A percentile compares a stretch with the other conserved stretches of the same genome.
Evolutionary conservation across 2,888 invertebrate species (phyloP).

Genomic region (Xestia rhomboidea): DNA sequence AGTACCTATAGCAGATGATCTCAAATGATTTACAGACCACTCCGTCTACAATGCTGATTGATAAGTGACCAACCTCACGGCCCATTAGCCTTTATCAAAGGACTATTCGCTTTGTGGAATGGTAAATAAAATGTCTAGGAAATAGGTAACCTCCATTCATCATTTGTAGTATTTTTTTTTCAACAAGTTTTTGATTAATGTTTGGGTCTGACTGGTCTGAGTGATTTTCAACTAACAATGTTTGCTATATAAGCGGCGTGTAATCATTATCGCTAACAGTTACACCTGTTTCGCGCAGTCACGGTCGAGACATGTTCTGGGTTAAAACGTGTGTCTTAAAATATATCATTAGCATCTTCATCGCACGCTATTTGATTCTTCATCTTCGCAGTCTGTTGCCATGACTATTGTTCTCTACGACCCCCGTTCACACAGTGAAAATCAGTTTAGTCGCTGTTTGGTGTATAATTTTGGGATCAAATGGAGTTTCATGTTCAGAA

Average conservation of each 20-base stretch:
- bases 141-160: constrained; percentile 58
- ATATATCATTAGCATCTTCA: background rate
- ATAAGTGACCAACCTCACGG: constrained; percentile 82
- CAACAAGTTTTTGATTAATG: constrained; percentile 43
- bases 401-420: background rate
- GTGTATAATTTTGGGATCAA: background rate
- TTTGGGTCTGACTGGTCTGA: background rate
- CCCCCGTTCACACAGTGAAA: background rate
- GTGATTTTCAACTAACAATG: constrained; percentile 35
- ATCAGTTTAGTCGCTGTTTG: background rate
- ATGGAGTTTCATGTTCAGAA: background rate
- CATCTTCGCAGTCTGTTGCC: background rate
- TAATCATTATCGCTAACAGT: constrained; percentile 17
- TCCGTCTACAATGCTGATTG: constrained; percentile 77
- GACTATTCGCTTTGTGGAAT: constrained; percentile 72
- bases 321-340: background rate
- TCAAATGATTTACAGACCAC: constrained; percentile 78
- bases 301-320: background rate
- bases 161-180: constrained; percentile 39
- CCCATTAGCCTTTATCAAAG: constrained; percentile 83
- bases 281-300: constrained; percentile 23
- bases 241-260: constrained; percentile 10
- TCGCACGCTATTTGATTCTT: background rate
- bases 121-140: constrained; percentile 68
- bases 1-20: constrained; percentile 73